These are phyloP conservation scores for Neomorphus geoffroyi DNA, from an alignment of 2,797 vertebrate genomes.

Conservation along the genomic window DNA sequence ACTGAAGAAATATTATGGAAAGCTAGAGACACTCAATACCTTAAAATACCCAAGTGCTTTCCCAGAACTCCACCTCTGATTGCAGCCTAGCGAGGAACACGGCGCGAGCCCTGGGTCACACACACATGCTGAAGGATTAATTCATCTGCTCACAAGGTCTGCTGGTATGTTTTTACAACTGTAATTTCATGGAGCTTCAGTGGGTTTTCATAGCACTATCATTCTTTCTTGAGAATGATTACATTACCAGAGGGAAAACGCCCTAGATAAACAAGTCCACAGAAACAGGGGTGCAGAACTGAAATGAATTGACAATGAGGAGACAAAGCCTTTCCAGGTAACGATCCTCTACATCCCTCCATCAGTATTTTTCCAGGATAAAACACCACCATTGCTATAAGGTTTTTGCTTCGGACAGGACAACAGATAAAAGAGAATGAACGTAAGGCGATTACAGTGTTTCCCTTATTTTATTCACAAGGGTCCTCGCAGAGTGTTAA, in stretches of 20 bases:
- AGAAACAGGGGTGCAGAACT: neutral
- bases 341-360: neutral
- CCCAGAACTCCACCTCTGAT: neutral
- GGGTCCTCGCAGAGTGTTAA: neutral
- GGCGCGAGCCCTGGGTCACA: neutral
- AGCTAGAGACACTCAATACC: neutral
- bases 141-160: neutral
- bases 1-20: neutral
- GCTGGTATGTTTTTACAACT: too few relatives aligned
- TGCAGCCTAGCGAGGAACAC: neutral
- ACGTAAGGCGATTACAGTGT: neutral
- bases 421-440: neutral
- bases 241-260: neutral
- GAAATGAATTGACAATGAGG: neutral
- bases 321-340: neutral
- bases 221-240: neutral
- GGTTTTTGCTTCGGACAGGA: neutral
- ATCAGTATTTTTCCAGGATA: neutral
- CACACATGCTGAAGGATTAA: neutral
- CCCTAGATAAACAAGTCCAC: neutral
- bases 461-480: neutral
- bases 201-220: too few relatives aligned
- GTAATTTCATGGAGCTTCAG: too few relatives aligned
- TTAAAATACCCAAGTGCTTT: neutral
- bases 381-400: neutral